Conservation (phyloP, 2,797 vertebrate species). For the Muscicapa comitata region DNA sequence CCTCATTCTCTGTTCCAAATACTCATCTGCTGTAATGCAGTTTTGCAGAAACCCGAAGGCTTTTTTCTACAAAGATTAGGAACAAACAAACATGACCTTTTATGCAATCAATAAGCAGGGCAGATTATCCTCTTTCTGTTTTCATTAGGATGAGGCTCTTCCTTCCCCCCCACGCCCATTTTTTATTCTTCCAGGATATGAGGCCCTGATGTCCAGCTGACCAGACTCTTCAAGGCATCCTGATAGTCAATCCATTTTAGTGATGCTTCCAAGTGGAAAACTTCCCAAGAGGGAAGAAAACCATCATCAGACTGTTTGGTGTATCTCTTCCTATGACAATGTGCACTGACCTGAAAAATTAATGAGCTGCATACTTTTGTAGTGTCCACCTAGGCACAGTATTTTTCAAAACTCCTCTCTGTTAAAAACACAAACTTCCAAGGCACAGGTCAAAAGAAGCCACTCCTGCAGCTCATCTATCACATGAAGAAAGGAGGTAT, state of each 20-base stretch:
- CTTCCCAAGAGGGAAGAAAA: neutral
- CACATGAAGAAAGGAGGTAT: neutral
- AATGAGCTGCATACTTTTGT: neutral
- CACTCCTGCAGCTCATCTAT: neutral
- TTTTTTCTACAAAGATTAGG: neutral
- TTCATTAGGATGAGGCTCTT: neutral
- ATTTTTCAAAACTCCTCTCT: neutral
- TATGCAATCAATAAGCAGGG: neutral
- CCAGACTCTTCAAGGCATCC: neutral
- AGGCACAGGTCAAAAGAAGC: neutral
- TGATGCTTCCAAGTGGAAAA: neutral
- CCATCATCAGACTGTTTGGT: neutral
- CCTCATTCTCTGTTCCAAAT: neutral
- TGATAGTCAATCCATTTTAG: neutral
- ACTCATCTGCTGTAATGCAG: neutral
- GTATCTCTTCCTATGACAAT: neutral
- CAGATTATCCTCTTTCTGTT: neutral
- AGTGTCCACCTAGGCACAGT: neutral
- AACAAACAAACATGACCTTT: neutral
- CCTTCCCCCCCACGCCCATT: rapidly evolving
- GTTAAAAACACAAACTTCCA: neutral
- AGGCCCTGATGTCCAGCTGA: neutral
- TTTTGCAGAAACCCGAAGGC: neutral
- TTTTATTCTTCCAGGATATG: neutral
- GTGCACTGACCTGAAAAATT: neutral